These are phyloP conservation scores for Cephalopholis sonnerati DNA, from an alignment of 2,113 vertebrate genomes.

Conservation along the genomic window DNA sequence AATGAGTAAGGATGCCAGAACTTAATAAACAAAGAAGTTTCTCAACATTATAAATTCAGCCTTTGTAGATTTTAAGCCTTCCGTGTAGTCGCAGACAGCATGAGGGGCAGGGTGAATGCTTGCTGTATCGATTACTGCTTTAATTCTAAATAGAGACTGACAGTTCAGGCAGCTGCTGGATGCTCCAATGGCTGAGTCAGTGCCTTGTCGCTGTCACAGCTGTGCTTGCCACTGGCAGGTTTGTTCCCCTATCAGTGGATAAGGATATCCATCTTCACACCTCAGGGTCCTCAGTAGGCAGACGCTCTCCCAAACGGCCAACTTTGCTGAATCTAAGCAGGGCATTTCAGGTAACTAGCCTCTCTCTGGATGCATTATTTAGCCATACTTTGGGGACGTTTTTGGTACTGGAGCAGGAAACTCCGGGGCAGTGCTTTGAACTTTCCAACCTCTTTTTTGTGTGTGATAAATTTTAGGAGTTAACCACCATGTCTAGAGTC, in stretches of 20 bases:
- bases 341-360: slow-evolving; percentile 61
- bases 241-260: slow-evolving; percentile 72
- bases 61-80: neutral
- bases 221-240: slow-evolving; percentile 72
- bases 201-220: slow-evolving; percentile 70
- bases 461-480: neutral
- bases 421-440: slow-evolving; percentile 45
- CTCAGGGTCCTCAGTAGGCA: slow-evolving; percentile 66
- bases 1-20: slow-evolving; percentile 17
- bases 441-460: slow-evolving; percentile 5
- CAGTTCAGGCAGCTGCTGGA: slow-evolving; percentile 64
- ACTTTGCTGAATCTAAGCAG: slow-evolving; percentile 56
- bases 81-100: slow-evolving; percentile 4
- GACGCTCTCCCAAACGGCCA: slow-evolving; percentile 48
- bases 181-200: slow-evolving; percentile 74
- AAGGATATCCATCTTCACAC: slow-evolving; percentile 79
- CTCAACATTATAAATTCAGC: neutral
- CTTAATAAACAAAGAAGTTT: neutral
- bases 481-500: neutral
- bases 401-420: slow-evolving; percentile 32
- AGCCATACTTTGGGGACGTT: slow-evolving; percentile 37
- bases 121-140: slow-evolving; percentile 71
- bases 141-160: slow-evolving; percentile 74
- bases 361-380: slow-evolving; percentile 58
- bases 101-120: slow-evolving; percentile 40